Evolutionary conservation across 37 sponge, comb jelly and placozoan genomes (phyloP), one percentile per base, ranked within the genome.

Genomic region (Lycopodina hypogea): DNA sequence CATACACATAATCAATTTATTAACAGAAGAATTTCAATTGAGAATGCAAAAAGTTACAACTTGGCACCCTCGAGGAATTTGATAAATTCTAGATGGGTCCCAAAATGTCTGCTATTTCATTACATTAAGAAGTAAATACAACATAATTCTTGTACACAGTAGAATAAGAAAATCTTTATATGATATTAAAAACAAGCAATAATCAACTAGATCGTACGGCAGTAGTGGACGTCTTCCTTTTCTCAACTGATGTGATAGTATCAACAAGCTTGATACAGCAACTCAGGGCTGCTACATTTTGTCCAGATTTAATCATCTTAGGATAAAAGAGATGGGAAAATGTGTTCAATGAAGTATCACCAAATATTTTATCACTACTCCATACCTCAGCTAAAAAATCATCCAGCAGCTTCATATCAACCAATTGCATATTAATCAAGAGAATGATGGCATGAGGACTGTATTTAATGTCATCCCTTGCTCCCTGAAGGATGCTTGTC

Each of bases 391-490:
- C 96, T 57, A 99, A 78, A 81, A 84, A 80, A 51, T 81, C 78
- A 61, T 93, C 94, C 29, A 99, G 83, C 42, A 87, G 92, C 64
- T 89, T 90, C 88, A 96, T 93, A 69, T 90, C 90, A 33, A 99
- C 86, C 38, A 96, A 74, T 61, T 96, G 97, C 68, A 87, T 72
- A 15, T 95, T 85, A 33, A 94, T 96, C 26, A 99, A 79, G 48
- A 99, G 90, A 39, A 93, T 92, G 29, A 99, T 89, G 29, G 97
- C 95, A 34, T 93, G 72, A 6, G 94, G 95, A 68, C 92, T 94
- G 80, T 87, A 99, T 85, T 92, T 96, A 74, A 94, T 90, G 67
- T 99, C 99, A 30, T 96, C 97, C 19, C 95, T 77, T 9, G 90
- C 75, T 22, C 92, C 88, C 75, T 89, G 65, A 41, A 96, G 80